A percentile compares a stretch with the other conserved stretches of the same genome.
Conservation (phyloP, 2,797 vertebrate genomes). For the Typhlichthys eigenmanni region DNA sequence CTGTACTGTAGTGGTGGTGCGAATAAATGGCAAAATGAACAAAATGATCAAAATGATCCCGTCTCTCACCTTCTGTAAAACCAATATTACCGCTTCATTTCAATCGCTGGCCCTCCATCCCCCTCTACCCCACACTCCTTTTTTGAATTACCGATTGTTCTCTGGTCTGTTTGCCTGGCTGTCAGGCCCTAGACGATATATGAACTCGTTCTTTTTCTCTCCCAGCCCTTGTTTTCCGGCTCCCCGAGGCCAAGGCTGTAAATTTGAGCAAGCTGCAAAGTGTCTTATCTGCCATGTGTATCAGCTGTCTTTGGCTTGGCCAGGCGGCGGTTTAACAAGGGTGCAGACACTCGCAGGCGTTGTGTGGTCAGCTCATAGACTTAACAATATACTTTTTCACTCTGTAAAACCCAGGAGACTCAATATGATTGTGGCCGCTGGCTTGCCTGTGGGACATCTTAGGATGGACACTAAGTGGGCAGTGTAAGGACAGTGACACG, state of each 20-base stretch:
- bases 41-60: too few species aligned
- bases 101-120: too few species aligned
- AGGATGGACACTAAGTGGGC: conserved; percentile 32
- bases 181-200: conserved; percentile 53
- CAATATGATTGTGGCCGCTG: conserved; percentile 24
- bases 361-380: conserved; percentile 19
- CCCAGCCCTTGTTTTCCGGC: conserved; percentile 28
- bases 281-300: conserved; percentile 63
- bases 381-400: conserved; percentile 50
- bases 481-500: conserved; percentile 29
- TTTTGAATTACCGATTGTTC: conserved; percentile 34
- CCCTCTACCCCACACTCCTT: conserved; percentile 3
- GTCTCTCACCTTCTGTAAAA: too few species aligned
- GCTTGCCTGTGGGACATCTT: conserved; percentile 22
- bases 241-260: conserved; percentile 54
- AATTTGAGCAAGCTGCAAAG: conserved; percentile 58
- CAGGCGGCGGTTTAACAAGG: conserved; percentile 22
- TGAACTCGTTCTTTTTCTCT: conserved; percentile 47
- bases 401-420: conserved; percentile 52
- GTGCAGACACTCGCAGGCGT: conserved; percentile 28
- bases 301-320: conserved; percentile 56
- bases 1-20: too few species aligned
- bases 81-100: too few species aligned
- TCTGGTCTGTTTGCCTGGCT: conserved; percentile 33
- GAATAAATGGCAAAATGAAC: too few species aligned